phyloP scores from a whole-genome alignment of 2,113 vertebrate genomes.

The Junco hyemalis region DNA sequence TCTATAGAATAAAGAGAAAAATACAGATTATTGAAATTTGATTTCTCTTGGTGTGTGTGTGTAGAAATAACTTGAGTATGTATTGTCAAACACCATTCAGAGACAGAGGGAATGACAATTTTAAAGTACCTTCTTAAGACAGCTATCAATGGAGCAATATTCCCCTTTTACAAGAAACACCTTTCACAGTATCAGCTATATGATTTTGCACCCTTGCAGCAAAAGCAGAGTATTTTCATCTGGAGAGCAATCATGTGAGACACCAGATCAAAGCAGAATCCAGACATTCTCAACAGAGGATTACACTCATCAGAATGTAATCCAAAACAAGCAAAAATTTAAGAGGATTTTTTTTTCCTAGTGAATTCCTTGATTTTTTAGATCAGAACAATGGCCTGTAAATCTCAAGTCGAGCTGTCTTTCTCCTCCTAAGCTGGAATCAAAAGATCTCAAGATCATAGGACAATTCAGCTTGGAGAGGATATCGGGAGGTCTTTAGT shows the following conservation, averaged over 20 bases:
- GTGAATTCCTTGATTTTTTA: neutral
- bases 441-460: neutral
- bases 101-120: neutral
- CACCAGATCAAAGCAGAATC: neutral
- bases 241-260: neutral
- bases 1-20: neutral
- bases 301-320: neutral
- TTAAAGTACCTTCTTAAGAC: neutral
- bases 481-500: neutral
- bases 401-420: neutral
- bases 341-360: neutral
- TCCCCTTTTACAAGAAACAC: neutral
- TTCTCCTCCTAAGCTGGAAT: neutral
- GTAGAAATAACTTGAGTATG: neutral
- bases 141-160: neutral
- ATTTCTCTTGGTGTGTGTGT: rapidly evolving
- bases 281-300: neutral
- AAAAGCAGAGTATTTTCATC: neutral
- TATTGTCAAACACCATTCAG: neutral
- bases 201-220: neutral
- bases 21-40: neutral
- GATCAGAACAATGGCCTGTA: neutral
- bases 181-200: neutral
- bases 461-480: neutral
- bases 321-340: neutral